Conservation (phyloP, 2,113 vertebrate genomes). For the Corythaeola cristata region DNA sequence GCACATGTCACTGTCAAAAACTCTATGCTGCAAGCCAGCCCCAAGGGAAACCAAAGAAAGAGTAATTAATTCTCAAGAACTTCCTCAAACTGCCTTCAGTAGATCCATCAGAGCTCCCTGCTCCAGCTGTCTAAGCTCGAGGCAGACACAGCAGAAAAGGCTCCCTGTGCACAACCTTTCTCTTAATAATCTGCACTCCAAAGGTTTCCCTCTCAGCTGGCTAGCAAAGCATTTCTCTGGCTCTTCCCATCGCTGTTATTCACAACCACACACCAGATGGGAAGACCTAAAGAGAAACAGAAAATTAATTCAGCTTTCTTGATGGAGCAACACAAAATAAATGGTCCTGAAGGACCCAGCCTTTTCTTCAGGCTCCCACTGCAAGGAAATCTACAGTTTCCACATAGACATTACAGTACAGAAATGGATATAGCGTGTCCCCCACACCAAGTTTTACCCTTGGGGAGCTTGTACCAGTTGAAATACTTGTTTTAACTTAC, state of each 20-base stretch:
- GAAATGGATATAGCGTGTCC: neutral
- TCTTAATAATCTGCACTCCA: neutral
- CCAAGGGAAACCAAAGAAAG: neutral
- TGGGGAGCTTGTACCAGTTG: neutral
- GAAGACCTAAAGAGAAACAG: neutral
- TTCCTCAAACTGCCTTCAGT: neutral
- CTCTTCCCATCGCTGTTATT: neutral
- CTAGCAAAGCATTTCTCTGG: neutral
- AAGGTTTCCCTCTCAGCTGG: neutral
- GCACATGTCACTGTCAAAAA: neutral
- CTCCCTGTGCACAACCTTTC: neutral
- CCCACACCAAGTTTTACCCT: neutral
- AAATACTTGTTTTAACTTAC: neutral
- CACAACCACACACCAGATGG: neutral
- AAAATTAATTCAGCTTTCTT: neutral
- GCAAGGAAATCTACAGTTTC: neutral
- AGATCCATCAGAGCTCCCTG: neutral
- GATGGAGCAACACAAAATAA: neutral
- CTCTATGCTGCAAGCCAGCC: neutral
- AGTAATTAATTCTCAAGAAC: constrained; percentile 20
- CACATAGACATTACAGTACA: neutral
- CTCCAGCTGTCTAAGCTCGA: neutral
- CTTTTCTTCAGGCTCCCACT: neutral
- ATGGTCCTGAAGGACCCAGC: neutral
- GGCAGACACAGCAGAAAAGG: neutral